Evolutionary conservation across 2,113 vertebrate species (phyloP).

Genomic region (Grus americana): DNA sequence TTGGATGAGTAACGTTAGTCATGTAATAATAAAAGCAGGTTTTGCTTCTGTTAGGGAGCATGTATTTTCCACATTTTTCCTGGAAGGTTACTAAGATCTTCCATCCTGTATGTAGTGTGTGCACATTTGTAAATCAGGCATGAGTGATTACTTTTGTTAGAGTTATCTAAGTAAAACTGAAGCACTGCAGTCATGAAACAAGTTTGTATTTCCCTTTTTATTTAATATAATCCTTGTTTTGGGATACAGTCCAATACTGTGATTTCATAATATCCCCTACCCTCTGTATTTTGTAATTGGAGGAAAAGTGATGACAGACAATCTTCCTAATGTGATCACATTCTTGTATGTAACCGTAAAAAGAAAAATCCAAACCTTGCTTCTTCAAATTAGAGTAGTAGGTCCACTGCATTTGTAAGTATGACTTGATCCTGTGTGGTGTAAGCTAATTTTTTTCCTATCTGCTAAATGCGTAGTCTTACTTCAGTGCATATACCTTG

Average conservation of each 20-base stretch:
- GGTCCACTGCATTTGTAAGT: background rate
- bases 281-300: conserved; percentile 47
- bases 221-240: conserved; percentile 56
- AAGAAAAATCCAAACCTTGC: background rate
- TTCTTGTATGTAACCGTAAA: conserved; percentile 28
- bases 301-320: conserved; percentile 57
- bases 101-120: background rate
- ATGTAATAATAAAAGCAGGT: background rate
- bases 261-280: conserved; percentile 54
- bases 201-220: conserved; percentile 16
- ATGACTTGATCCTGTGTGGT: background rate
- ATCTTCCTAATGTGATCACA: conserved; percentile 59
- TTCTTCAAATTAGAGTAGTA: background rate
- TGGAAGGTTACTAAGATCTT: background rate
- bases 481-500: background rate
- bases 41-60: background rate
- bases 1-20: background rate
- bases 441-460: background rate
- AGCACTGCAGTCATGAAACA: background rate
- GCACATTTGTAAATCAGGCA: background rate
- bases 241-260: conserved; percentile 33
- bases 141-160: conserved; percentile 20
- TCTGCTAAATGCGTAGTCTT: background rate
- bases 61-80: background rate
- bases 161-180: conserved; percentile 24